These are phyloP conservation scores for Xiphophorus maculatus DNA, from an alignment of 2,113 vertebrate genomes.

Conservation along the genomic window DNA sequence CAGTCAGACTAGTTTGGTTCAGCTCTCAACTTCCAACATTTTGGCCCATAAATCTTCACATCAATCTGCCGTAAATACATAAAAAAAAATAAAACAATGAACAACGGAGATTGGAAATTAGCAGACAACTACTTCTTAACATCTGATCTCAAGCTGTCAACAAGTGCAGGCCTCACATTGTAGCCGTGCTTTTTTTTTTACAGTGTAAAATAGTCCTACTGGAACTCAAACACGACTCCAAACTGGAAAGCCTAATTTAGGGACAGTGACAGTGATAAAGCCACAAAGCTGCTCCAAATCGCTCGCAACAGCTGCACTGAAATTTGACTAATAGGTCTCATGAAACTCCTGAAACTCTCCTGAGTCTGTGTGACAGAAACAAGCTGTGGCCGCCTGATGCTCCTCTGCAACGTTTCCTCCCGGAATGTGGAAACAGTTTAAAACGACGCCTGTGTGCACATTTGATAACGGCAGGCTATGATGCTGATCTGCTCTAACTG, in stretches of 20 bases:
- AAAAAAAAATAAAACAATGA: background rate
- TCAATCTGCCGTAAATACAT: background rate
- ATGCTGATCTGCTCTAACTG: background rate
- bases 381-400: constrained; percentile 23
- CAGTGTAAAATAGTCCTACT: background rate
- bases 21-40: too few relatives aligned
- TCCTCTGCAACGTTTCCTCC: background rate
- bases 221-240: constrained; percentile 12
- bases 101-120: background rate
- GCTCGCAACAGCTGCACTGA: constrained; percentile 25
- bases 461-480: background rate
- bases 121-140: background rate
- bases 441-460: background rate
- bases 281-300: constrained; percentile 13
- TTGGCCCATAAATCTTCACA: background rate
- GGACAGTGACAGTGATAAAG: constrained; percentile 37
- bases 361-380: constrained; percentile 8
- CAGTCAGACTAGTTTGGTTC: background rate
- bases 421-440: background rate
- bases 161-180: background rate
- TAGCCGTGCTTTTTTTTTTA: background rate
- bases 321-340: constrained; percentile 25
- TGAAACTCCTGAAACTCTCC: constrained; percentile 21
- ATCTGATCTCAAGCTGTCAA: background rate
- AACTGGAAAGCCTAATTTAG: constrained; percentile 34